Evolutionary conservation across 2,113 vertebrate genomes (phyloP), one percentile per base, ranked within the genome.

Genomic region (Lathamus discolor): DNA sequence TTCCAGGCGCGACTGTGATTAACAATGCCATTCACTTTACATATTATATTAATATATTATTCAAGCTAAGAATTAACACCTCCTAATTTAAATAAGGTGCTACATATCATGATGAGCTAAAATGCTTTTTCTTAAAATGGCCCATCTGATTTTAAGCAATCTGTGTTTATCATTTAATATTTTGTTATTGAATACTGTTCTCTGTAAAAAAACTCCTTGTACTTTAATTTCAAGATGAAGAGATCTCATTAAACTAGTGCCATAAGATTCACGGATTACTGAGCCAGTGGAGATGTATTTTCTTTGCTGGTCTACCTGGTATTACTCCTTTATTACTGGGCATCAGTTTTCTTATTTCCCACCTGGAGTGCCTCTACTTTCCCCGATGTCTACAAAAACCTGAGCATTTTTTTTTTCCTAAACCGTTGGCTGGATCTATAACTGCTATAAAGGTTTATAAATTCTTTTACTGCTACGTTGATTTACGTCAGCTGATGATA

Each of bases 31-130:
- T 98, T 98, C 98, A 98, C 98, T 98, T 98, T 98, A 98, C 98
- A 98, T 98, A 98, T 98, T 98, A 98, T 98, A 98, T 98, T 98
- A 98, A 98, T 98, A 98, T 98, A 98, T 98, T 98, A 98, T 98
- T 98, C 98, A 98, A 98, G 98, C 98, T 98, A 98, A 98, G 98
- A 98, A 98, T 98, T 98, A 98, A 98, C 98, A 98, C 98, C 98
- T 98, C 98, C 98, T 98, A 98, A 98, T 98, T 98, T 98, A 98
- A 98, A 98, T 98, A 98, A 98, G 98, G 98, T 98, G 98, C 98
- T 98, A 98, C 98, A 98, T 98, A 98, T 98, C 98, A 98, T 98
- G 98, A 98, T 98, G 97, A 98, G 97, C 98, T 98, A 98, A 98
- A 98, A 98, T 98, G 98, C 98, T 98, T 98, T 96, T 98, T 98